Base-by-base conservation (phyloP, 2,888 invertebrate species). In the Polyommatus icarus region DNA sequence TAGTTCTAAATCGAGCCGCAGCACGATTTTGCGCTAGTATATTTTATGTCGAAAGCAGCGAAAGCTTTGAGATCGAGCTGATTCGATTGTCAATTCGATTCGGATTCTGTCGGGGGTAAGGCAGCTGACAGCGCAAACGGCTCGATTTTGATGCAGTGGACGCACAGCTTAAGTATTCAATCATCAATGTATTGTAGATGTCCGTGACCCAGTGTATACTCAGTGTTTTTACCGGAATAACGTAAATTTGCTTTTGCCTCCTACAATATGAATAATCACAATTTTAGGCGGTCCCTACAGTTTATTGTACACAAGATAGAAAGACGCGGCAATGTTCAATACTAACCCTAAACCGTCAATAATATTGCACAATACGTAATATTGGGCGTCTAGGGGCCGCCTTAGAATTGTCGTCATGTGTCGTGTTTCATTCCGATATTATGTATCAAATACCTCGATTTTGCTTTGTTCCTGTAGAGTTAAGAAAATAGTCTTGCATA, bases 101-200 rank as follows among this genome's bases (percentile, higher is more conserved):
- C 40, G 1, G 40, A 40, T 40, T 46, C 10, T 46, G 46, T 46
- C 46, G 3, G 10, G 46, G 3, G 10, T 46, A 46, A 46, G 10
- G 46, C 10, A 46, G 10, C 46, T 10, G 46, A 46, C 18, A 54
- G 18, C 54, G 54, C 54, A 4, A 54, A 18, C 50, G 50, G 15
- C 50, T 15, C 15, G 50, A 50, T 50, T 50, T 3, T 18, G 54
- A 54, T 54, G 18, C 18, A 54, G 5, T 54, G 54, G 54, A 54
- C 54, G 54, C 54, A 24, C 12, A 61, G 24, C 20, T 61, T 61
- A 24, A 24, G 24, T 24, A 24, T 24, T 24, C 24, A 24, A 24
- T 24, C 24, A 24, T 67, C 67, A 67, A 67, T 67, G 67, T 67
- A 67, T 4, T 61, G 61, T 67, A 67, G 67, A 15, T 67, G 29